Evolutionary conservation across 2,113 vertebrate species (phyloP), one percentile per base, ranked within the genome.

Genomic region (Aleadryas rufinucha): DNA sequence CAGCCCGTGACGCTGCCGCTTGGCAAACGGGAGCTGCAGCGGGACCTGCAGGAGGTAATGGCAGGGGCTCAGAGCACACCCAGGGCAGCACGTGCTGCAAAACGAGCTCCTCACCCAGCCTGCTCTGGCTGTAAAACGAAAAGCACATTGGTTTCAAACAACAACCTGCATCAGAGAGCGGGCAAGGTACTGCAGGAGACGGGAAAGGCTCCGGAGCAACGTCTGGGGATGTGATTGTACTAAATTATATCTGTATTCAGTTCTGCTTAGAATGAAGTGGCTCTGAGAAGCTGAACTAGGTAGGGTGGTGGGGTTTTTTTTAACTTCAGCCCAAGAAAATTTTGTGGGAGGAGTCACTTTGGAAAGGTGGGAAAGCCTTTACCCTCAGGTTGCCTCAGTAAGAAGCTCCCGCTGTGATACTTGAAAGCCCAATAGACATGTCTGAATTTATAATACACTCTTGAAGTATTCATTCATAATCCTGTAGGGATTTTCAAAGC

Each of bases 381-480:
- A 96, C 95, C 95, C 96, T 96, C 90, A 93, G 96, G 96, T 97
- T 96, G 96, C 96, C 90, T 85, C 90, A 77, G 95, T 95, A 91
- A 95, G 97, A 95, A 94, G 87, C 85, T 97, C 98, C 97, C 10
- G 92, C 96, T 95, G 97, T 68, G 96, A 91, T 89, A 92, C 97
- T 96, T 98, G 96, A 97, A 98, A 97, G 96, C 95, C 97, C 97
- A 76, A 90, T 79, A 97, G 97, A 96, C 93, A 84, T 81, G 96
- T 97, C 96, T 97, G 97, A 97, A 97, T 97, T 95, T 95, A 93
- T 97, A 97, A 97, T 93, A 75, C 85, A 79, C 97, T 94, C 97
- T 97, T 97, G 96, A 96, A 97, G 96, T 94, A 91, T 95, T 98
- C 95, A 93, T 96, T 97, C 95, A 93, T 90, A 95, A 95, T 97